Percentiles rank a stretch among this genome's conserved stretches.
These are phyloP conservation scores for Drosophila trapezifrons DNA, from an alignment of 1,140 invertebrate species.

Conservation along the genomic window DNA sequence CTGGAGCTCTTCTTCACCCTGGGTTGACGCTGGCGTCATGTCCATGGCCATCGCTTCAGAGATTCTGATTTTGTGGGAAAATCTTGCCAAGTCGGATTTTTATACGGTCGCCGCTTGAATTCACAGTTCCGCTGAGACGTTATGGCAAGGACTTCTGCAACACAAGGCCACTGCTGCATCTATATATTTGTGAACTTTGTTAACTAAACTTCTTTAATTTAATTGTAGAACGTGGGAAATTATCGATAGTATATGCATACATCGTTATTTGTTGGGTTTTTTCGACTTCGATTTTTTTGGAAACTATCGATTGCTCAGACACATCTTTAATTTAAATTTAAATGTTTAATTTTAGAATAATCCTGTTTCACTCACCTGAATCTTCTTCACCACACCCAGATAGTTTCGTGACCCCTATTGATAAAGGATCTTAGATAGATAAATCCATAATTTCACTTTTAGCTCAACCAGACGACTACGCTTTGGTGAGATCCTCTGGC, in stretches of 20 bases:
- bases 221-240: background rate
- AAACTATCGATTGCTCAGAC: background rate
- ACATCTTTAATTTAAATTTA: background rate
- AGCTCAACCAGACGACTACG: no score
- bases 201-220: background rate
- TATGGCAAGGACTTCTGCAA: background rate
- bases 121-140: background rate
- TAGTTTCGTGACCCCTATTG: background rate
- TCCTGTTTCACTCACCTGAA: background rate
- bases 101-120: background rate
- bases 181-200: background rate
- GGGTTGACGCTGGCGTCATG: background rate
- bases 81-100: background rate
- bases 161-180: background rate
- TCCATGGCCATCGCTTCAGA: background rate
- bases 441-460: no score
- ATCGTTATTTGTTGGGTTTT: background rate
- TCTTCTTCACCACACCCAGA: background rate
- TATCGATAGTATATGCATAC: background rate
- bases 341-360: background rate
- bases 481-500: background rate
- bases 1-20: background rate
- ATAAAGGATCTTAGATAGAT: no score
- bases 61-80: background rate
- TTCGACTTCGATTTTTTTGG: background rate